These are phyloP conservation scores for Tiliqua scincoides DNA, from an alignment of 2,113 vertebrate species.

Conservation along the genomic window DNA sequence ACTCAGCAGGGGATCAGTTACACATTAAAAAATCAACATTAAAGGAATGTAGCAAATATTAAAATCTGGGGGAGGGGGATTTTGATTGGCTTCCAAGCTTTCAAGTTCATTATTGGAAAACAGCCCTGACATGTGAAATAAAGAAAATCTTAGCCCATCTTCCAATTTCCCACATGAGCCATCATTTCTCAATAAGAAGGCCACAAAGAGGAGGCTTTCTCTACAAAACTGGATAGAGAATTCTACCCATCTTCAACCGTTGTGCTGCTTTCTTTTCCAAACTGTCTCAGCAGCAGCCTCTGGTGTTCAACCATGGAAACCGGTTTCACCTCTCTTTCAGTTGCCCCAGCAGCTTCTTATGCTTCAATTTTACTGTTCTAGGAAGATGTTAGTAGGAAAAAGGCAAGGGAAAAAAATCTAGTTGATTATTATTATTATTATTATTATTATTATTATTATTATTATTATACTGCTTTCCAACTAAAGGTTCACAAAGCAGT, in stretches of 20 bases:
- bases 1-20: constrained; percentile 1
- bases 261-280: neutral
- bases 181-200: constrained; percentile 17
- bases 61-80: neutral
- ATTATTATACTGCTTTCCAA: too few relatives aligned
- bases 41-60: constrained; percentile 25
- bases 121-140: constrained; percentile 13
- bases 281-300: constrained; percentile 22
- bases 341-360: neutral
- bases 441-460: too few relatives aligned
- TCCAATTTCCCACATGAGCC: constrained; percentile 17
- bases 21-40: constrained; percentile 7
- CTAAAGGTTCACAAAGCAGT: too few relatives aligned
- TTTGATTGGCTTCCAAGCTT: neutral
- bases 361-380: neutral
- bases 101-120: constrained; percentile 4
- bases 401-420: too few relatives aligned
- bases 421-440: too few relatives aligned
- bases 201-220: constrained; percentile 11
- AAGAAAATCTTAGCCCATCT: neutral
- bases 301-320: neutral
- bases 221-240: neutral
- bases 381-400: neutral
- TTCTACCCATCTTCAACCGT: neutral
- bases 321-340: neutral